Conservation (phyloP, 2,888 invertebrate species). For the Clanis bilineata region DNA sequence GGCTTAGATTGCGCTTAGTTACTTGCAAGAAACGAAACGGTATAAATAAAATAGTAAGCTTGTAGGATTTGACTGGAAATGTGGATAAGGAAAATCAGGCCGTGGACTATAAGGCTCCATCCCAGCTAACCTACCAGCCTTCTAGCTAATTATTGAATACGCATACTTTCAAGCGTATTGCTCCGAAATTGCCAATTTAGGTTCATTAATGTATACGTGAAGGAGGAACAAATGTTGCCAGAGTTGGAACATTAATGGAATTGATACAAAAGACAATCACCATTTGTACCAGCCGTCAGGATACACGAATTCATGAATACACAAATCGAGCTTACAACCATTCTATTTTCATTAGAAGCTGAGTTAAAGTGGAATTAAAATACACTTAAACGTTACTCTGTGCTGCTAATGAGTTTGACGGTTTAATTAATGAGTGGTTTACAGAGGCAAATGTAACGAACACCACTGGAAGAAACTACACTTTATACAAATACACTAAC, state of each 20-base stretch:
- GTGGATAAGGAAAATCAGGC: too few relatives aligned
- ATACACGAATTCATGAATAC: slow-evolving; percentile 57
- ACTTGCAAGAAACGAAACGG: too few relatives aligned
- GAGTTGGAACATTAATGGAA: slow-evolving; percentile 46
- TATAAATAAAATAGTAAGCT: too few relatives aligned
- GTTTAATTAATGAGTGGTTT: not conserved
- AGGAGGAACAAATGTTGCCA: slow-evolving; percentile 37
- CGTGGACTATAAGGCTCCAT: too few relatives aligned
- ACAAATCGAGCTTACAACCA: slow-evolving; percentile 44
- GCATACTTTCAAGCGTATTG: slow-evolving; percentile 23
- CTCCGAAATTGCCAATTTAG: slow-evolving; percentile 11
- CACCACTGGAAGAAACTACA: not conserved
- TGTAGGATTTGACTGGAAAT: too few relatives aligned
- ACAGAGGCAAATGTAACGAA: not conserved
- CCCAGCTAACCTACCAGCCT: too few relatives aligned
- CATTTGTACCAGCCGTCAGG: slow-evolving; percentile 46
- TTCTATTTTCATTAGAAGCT: slow-evolving; percentile 47
- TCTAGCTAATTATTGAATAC: too few relatives aligned
- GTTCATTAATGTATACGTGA: slow-evolving; percentile 32
- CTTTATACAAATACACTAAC: not conserved
- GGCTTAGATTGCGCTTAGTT: too few relatives aligned
- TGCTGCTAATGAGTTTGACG: not conserved
- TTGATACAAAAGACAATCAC: slow-evolving; percentile 58
- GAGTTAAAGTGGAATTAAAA: slow-evolving; percentile 33
- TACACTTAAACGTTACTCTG: not conserved